Evolutionary conservation across 1,140 invertebrate genomes (phyloP), one percentile per base, ranked within the genome.

Genomic region (Prorops nasuta): DNA sequence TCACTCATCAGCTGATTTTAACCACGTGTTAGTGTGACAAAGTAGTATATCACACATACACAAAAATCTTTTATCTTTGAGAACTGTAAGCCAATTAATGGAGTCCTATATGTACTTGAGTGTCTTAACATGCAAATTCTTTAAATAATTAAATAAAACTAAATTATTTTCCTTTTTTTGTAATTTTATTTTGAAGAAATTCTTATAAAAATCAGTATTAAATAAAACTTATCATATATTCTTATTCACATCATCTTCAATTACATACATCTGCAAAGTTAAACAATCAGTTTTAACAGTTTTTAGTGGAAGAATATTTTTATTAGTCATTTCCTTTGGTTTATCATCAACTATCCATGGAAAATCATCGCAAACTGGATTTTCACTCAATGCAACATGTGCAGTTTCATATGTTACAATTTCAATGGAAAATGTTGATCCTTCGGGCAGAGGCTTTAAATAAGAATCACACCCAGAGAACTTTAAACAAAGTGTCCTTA

Each of bases 401-500:
- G 75, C 71, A 20, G 78, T 75, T 67, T 84, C 81, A 57, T 78
- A 78, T 9, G 82, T 83, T 41, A 81, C 66, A 31, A 84, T 66
- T 44, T 79, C 71, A 24, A 85, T 79, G 12, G 66, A 71, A 61
- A 85, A 86, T 44, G 78, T 79, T 36, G 64, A 64, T 42, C 78
- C 71, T 35, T 80, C 70, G 4, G 81, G 79, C 9, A 83, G 56
- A 38, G 72, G 62, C 54, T 76, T 76, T 8, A 82, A 72, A 49
- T 78, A 78, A 10, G 72, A 60, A 35, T 68, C 63, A 14, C 74
- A 60, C 45, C 76, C 74, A 2, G 77, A 72, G 36, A 85, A 52
- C 56, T 81, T 81, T 15, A 85, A 67, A 55, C 79, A 83, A 56
- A 84, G 78, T 14, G 78, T 79, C 48, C 81, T 74, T 16, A 86